Evolutionary conservation across 2,113 vertebrate genomes (phyloP), one percentile per base, ranked within the genome.

Genomic region (Xiphophorus hellerii): DNA sequence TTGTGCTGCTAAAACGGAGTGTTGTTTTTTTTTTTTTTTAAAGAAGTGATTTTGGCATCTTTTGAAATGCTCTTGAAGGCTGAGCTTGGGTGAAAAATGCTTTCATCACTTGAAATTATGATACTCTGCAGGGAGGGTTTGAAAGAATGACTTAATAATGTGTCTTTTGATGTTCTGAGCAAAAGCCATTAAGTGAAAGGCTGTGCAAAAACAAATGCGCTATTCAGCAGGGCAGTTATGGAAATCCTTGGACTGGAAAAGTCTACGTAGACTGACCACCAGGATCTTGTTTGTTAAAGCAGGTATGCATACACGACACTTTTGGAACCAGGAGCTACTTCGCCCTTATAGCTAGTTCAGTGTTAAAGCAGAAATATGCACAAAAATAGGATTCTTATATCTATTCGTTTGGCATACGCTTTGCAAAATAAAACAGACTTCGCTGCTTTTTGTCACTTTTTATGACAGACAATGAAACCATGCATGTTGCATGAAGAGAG

Each of bases 141-240:
- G 71, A 87, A 81, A 84, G 71, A 77, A 76, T 71, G 85, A 63
- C 37, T 74, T 67, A 64, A 86, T 83, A 88, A 93, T 92, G 79
- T 30, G 66, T 62, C 87, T 87, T 92, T 91, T 92, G 88, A 92
- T 88, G 86, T 90, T 89, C 70, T 82, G 84, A 90, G 90, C 77
- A 84, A 37, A 28, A 90, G 76, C 81, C 85, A 82, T 76, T 89
- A 78, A 87, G 88, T 85, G 63, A 89, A 91, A 92, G 81, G 74
- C 77, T 77, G 80, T 54, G 75, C 62, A 80, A 75, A 0, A 77
- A 14, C 51, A 78, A 84, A 82, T 3, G 54, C 66, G 69, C 66
- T 83, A 74, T 88, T 82, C 75, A 72, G 4, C 29, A 51, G 63
- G 76, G 80, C 68, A 14, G 74, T 87, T 88, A 66, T 39, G 66